Evolutionary conservation across 1,140 invertebrate genomes (phyloP), one percentile per base, ranked within the genome.

Genomic region (Papilio dardanus): DNA sequence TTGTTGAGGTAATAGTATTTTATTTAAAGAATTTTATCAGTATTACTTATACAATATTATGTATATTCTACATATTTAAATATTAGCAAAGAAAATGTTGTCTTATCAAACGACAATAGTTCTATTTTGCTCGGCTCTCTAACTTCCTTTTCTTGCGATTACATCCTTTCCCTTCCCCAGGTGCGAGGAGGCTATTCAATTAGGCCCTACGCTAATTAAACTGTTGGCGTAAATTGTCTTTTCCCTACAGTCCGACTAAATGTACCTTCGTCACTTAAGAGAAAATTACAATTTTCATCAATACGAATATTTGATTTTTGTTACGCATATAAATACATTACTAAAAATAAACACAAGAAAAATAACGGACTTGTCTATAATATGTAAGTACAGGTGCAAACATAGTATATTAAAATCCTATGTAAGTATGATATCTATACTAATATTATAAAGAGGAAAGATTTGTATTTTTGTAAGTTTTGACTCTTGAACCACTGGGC

Each of bases 161-260:
- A 68, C 66, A 68, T 68, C 66, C 66, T 68, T 19, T 68, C 21
- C 66, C 35, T 35, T 68, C 21, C 66, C 19, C 66, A 68, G 66
- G 66, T 68, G 66, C 33, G 54, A 58, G 54, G 19, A 40, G n/a
- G 35, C 31, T 68, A 37, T 68, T 68, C 66, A 68, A 68, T 68
- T 68, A 68, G 66, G 33, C 66, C 33, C 40, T 24, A 37, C 33
- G 66, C 21, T 68, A 68, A 68, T 68, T 68, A 68, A 68, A 68
- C 33, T 37, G 66, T 68, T 37, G 66, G 66, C 31, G 33, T 37
- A 68, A 68, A 68, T 68, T 68, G 66, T 40, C 33, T 33, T 58
- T 37, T 37, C 66, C 19, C 35, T 68, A 68, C 40, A 68, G 31
- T 68, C 31, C 35, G n/a, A 37, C n/a, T 14, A 19, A 40, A 35